Percentiles rank a stretch among this genome's conserved stretches.
Evolutionary conservation across 2,113 vertebrate species (phyloP).

Genomic region (Odocoileus hemionus): DNA sequence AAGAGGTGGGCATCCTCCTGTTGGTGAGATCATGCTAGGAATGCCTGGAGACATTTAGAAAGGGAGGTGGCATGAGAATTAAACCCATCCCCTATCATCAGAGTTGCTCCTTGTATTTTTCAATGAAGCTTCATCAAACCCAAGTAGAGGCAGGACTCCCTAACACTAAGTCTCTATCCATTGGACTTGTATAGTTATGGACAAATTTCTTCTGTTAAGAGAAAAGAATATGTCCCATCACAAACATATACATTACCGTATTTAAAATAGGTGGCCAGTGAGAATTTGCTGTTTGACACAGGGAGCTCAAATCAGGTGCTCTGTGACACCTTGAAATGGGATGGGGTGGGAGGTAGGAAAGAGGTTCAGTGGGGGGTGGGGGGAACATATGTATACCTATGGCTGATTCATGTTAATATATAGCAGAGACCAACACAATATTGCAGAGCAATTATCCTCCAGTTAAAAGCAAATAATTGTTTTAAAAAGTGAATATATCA

Average conservation of each 20-base stretch:
- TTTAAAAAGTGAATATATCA: not conserved
- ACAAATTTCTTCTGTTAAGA: not conserved
- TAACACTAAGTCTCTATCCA: not conserved
- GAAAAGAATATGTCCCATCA: not conserved
- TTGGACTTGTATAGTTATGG: not conserved
- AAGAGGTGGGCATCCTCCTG: not conserved
- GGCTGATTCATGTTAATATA: not conserved
- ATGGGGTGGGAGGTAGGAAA: not conserved
- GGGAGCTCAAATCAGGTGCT: not conserved
- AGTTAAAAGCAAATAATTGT: not conserved
- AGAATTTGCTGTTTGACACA: not conserved
- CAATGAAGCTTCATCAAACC: not conserved
- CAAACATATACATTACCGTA: not conserved
- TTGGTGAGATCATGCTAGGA: not conserved
- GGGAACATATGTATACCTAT: not conserved
- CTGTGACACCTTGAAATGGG: not conserved
- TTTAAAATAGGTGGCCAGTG: not conserved
- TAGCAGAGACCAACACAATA: not conserved
- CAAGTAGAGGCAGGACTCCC: not conserved
- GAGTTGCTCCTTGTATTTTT: not conserved
- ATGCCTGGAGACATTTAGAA: not conserved
- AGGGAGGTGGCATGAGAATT: not conserved
- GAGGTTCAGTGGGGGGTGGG: not conserved
- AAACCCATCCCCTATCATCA: not conserved
- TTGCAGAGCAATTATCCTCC: not conserved